Evolutionary conservation across 2,888 invertebrate genomes (phyloP), one percentile per base, ranked within the genome.

Genomic region (Drosophila histrio): DNA sequence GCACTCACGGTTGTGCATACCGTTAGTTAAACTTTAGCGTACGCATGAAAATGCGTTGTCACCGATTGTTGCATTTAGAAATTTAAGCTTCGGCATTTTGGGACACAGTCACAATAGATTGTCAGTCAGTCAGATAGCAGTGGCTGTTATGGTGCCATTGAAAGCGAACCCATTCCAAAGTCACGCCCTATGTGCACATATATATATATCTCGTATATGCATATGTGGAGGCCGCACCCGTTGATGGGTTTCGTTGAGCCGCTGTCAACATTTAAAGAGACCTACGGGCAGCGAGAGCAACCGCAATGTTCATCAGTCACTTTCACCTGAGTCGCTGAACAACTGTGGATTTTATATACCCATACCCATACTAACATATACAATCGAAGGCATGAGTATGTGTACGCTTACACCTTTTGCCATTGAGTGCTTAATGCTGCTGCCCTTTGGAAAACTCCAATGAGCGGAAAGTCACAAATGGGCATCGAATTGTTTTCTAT

Each of bases 231-330:
- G 84, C 84, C 84, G 72, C 88, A 86, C 84, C 88, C 80, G 75
- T 72, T 26, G 64, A 34, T 56, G 60, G 61, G 54, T 61, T 60
- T 63, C 63, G 61, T 62, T 62, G 54, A 30, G 58, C 57, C 53
- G 50, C 62, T 81, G 86, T 82, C 83, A 79, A 69, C 80, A 60
- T 72, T 72, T 58, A 36, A 52, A 63, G 66, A 69, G 79, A 69
- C 72, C 62, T 71, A 64, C 49, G 52, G 54, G 32, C 60, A 54
- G 46, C 47, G 50, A 47, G 43, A 53, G 34, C 60, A 72, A 71
- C 80, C 72, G 50, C 72, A 84, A 61, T 67, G 81, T 59, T 75
- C 81, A 84, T 84, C 87, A 87, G 65, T 87, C 88, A 88, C 84
- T 84, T 84, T 84, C 84, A 83, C 84, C 78, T 41, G 69, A 80